phyloP scores from a whole-genome alignment of 2,113 vertebrate species.

The Melanerpes aurifrons region DNA sequence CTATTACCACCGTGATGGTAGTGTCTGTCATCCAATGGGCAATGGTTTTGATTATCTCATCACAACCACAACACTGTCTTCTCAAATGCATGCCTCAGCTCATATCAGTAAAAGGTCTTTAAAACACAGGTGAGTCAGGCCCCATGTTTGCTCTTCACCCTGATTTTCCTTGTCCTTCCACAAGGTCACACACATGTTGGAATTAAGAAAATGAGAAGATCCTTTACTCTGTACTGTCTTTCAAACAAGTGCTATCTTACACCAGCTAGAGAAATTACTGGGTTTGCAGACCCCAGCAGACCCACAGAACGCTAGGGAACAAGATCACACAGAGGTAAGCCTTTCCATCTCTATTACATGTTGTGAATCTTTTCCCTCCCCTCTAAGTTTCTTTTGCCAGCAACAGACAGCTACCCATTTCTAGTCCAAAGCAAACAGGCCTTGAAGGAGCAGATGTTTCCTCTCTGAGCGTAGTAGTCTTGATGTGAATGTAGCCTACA shows the following conservation, averaged over 20 bases:
- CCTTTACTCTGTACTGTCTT: neutral
- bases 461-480: neutral
- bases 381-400: neutral
- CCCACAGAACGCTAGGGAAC: neutral
- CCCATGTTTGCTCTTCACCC: neutral
- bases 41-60: neutral
- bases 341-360: neutral
- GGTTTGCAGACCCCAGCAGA: neutral
- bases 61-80: neutral
- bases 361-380: neutral
- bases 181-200: neutral
- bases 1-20: neutral
- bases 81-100: neutral
- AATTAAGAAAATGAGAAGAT: neutral
- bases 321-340: neutral
- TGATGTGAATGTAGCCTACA: neutral
- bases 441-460: constrained; percentile 7
- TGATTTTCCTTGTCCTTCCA: neutral
- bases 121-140: neutral
- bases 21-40: neutral
- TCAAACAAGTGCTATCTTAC: neutral
- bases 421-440: neutral
- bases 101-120: neutral
- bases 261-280: neutral
- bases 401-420: neutral